Evolutionary conservation across 2,888 invertebrate genomes (phyloP).

Genomic region (Folsomia candida): DNA sequence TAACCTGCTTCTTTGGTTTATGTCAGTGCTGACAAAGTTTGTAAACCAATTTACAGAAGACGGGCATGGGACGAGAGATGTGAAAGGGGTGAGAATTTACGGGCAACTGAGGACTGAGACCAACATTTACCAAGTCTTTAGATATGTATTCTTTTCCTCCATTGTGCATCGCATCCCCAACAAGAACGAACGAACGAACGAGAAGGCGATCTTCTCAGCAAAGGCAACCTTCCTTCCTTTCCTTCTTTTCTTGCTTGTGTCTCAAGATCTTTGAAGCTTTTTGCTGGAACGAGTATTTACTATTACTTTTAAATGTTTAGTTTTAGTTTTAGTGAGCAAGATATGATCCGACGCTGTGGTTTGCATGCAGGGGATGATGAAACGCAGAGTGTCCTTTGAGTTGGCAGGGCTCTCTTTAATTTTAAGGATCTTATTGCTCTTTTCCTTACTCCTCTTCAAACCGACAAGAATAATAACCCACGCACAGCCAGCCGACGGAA

Average conservation of each 20-base stretch:
- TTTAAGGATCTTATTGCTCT: not conserved
- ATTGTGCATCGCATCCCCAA: not conserved
- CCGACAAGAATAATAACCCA: not conserved
- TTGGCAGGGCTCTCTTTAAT: not conserved
- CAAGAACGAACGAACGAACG: too few species aligned
- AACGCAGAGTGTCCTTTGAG: not conserved
- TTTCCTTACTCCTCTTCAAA: not conserved
- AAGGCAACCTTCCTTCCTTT: not conserved
- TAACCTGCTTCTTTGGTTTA: not conserved
- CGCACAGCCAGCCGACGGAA: too few species aligned
- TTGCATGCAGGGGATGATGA: not conserved
- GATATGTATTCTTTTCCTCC: not conserved
- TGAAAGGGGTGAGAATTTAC: slow-evolving; percentile 9
- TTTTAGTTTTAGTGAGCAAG: not conserved
- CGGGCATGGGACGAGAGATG: not conserved
- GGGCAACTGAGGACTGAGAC: slow-evolving; percentile 2
- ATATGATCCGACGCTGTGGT: not conserved
- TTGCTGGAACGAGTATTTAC: not conserved
- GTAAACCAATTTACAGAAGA: not conserved
- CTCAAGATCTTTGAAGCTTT: too few species aligned
- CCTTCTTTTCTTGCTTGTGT: not conserved
- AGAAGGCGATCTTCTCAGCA: too few species aligned
- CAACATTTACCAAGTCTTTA: slow-evolving; percentile 7
- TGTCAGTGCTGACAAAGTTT: not conserved
- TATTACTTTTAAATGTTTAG: slow-evolving; percentile 3